Evolutionary conservation across 2,113 vertebrate genomes (phyloP), one percentile per base, ranked within the genome.

Genomic region (Gracilinanus agilis): DNA sequence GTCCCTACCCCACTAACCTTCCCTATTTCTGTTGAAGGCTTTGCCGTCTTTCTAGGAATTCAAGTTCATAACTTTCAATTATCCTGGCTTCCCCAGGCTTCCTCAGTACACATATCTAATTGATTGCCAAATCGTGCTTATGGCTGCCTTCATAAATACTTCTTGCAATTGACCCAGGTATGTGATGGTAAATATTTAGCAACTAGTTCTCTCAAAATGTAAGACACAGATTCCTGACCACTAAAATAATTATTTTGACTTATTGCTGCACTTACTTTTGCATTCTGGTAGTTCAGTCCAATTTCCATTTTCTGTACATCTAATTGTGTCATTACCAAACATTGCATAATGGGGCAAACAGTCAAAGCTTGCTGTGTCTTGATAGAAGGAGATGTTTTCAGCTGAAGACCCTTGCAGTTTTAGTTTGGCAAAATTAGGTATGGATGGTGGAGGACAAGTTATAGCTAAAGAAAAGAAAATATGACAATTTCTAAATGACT

Each of bases 221-320:
- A 89, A 13, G 54, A 83, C 27, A 13, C 55, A 23, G 24, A 3
- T 67, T 40, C 12, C 61, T 88, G 55, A 55, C 49, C 1, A 16
- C 49, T 13, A 19, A 44, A 7, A 92, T 9, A 49, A 23, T 56
- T 10, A 1, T 75, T 55, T 88, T 90, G 55, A 58, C 40, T 56
- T 44, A 16, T 90, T 75, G 27, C 9, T 44, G 34, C 61, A 95
- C 97, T 97, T 98, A 99, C 99, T 96, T 96, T 21, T 98, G 98
- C 99, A 99, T 97, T 98, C 97, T 3, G 99, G 99, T 54, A 98
- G 95, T 53, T 96, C 40, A 3, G 98, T 99, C 99, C 99, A 99
- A n/a, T 7, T 98, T 11, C 99, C 99, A 0, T 97, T 96, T 34
- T 94, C 94, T 0, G 44, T 98, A 97, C 99, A 99, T 53, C 97